Base-by-base conservation (phyloP, 2,797 vertebrate genomes). In the Crenichthys baileyi region DNA sequence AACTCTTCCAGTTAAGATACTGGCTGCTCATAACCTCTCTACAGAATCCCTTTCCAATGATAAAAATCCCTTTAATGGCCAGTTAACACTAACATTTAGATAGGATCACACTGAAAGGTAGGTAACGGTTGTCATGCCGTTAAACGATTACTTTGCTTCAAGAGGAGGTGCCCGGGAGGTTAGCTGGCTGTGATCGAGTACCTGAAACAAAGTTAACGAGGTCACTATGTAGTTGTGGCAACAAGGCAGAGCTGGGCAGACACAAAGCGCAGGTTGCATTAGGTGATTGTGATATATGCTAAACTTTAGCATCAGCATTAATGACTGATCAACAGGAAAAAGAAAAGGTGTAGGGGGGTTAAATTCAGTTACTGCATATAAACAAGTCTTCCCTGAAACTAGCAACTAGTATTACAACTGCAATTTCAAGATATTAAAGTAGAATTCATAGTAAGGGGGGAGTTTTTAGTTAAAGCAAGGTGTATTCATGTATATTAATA, bases 191-290 rank as follows among this genome's bases (percentile, higher is more conserved):
- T 91, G 88, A 84, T 86, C 86, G 92, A 90, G 91, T 94, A 95
- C 95, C 95, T 95, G 94, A 95, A 93, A 93, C 87, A 76, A 88
- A 80, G 83, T 92, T 87, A 90, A 88, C 89, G 95, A 95, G 95
- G 93, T 95, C 93, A 92, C 92, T 91, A 92, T 79, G 87, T 87
- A 89, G 78, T 85, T 71, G 79, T 91, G 90, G 91, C 90, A 82
- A 89, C 70, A 72, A 88, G 89, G 82, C 85, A 85, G 79, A 81
- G 82, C 78, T 74, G 79, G 85, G 71, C 12, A 2, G 75, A 85
- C 85, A 84, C 82, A 61, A 36, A 77, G 58, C 31, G 18, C 82
- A 31, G 80, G 72, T 79, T 73, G 67, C 76, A 24, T 73, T 76
- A 68, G 84, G 77, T 76, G 79, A 48, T 31, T 13, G 68, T n/a